A percentile compares a stretch with the other conserved stretches of the same genome.
These are phyloP conservation scores for Oikopleura dioica DNA, from an alignment of 23 tunicate genomes.

Conservation along the genomic window DNA sequence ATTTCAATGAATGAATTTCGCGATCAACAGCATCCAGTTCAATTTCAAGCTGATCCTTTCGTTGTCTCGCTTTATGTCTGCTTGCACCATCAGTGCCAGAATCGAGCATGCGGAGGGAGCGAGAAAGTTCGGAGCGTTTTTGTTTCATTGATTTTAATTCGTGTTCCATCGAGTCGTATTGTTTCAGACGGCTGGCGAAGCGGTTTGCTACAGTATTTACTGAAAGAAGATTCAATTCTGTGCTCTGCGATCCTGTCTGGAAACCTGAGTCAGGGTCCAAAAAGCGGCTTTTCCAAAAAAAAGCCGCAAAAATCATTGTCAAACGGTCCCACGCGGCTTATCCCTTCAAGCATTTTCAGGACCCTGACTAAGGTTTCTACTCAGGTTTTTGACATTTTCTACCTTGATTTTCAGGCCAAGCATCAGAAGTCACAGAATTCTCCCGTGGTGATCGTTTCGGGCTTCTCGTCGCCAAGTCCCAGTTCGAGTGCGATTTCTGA, in stretches of 20 bases:
- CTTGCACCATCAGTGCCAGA: not conserved
- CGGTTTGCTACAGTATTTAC: not conserved
- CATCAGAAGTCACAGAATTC: not conserved
- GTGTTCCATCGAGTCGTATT: not conserved
- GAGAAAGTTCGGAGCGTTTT: not conserved
- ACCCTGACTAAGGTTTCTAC: not conserved
- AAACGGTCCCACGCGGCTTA: no score
- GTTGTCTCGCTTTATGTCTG: not conserved
- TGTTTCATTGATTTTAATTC: not conserved
- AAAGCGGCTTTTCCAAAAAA: no score
- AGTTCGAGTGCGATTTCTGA: slow-evolving; percentile 10
- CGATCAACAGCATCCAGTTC: not conserved
- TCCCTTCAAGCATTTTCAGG: no score
- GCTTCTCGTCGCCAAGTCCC: not conserved
- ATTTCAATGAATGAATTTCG: no score
- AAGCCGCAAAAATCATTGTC: no score
- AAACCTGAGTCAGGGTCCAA: no score
- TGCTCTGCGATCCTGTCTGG: not conserved
- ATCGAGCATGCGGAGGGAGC: not conserved
- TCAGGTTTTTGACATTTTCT: not conserved
- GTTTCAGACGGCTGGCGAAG: not conserved
- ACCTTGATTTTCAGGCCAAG: not conserved
- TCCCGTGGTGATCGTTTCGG: slow-evolving; percentile 4
- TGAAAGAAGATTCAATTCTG: not conserved
- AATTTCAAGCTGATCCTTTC: not conserved